phyloP scores from a whole-genome alignment of 1,140 invertebrate genomes.

The Drosophila obscura region DNA sequence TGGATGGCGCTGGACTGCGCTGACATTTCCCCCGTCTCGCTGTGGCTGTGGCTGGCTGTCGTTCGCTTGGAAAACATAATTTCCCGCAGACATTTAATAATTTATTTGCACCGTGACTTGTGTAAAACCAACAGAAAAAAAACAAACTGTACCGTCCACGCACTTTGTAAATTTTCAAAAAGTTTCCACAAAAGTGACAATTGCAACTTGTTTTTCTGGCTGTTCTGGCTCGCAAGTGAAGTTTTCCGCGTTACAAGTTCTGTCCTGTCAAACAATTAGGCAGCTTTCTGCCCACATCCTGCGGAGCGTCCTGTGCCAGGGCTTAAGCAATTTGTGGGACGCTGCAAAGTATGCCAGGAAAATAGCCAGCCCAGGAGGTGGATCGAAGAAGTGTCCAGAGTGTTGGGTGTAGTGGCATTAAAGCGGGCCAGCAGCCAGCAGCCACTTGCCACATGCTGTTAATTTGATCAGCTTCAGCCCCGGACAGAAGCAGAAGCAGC shows the following conservation, averaged over 20 bases:
- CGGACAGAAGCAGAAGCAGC: neutral
- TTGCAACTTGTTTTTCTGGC: slow-evolving; percentile 58
- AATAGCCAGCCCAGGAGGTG: slow-evolving; percentile 11
- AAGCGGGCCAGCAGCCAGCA: slow-evolving; percentile 45
- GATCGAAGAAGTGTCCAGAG: neutral
- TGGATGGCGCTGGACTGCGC: slow-evolving; percentile 1
- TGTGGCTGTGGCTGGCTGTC: neutral
- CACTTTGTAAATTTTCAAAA: slow-evolving; percentile 37
- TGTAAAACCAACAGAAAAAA: slow-evolving; percentile 27
- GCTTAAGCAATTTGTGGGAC: slow-evolving; percentile 66
- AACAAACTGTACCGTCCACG: slow-evolving; percentile 15
- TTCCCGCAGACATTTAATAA: slow-evolving; percentile 46
- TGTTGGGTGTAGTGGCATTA: slow-evolving; percentile 15
- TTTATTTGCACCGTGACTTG: slow-evolving; percentile 66
- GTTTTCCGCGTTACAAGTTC: slow-evolving; percentile 58
- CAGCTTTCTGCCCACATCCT: slow-evolving; percentile 20
- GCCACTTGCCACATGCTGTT: slow-evolving; percentile 70
- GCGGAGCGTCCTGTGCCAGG: slow-evolving; percentile 9
- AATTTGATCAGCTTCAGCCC: slow-evolving; percentile 73
- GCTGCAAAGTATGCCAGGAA: slow-evolving; percentile 64
- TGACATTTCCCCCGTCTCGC: slow-evolving; percentile 12
- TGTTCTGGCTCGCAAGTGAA: slow-evolving; percentile 43
- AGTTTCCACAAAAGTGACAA: slow-evolving; percentile 58
- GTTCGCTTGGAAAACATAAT: slow-evolving; percentile 31
- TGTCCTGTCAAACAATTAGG: slow-evolving; percentile 66